Evolutionary conservation across 2,113 vertebrate genomes (phyloP), one percentile per base, ranked within the genome.

Genomic region (Machaerirhynchus nigripectus): DNA sequence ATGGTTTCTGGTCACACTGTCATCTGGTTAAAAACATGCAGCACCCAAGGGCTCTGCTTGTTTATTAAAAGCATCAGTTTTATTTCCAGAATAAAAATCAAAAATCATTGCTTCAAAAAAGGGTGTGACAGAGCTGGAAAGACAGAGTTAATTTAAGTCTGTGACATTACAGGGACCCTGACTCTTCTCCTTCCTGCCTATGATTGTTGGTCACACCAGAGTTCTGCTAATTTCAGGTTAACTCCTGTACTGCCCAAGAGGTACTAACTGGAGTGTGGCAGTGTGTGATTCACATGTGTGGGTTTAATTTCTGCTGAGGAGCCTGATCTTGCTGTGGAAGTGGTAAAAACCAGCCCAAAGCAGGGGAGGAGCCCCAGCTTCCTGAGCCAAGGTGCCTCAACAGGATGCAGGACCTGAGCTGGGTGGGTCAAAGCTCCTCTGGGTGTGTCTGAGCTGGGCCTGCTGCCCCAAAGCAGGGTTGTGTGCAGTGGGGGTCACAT

Each of bases 201-300:
- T 4, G 27, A 15, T 4, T 37, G 20, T 21, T 0, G 0, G 71
- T 63, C 50, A 42, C 37, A 42, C 13, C 35, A 71, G 56, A 49
- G 60, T 12, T 56, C 56, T 60, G 53, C 67, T 73, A 10, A n/a
- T 81, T 42, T 47, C 69, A 59, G 9, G 10, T 0, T 17, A 59
- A 30, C 22, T 57, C 49, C 44, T 60, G n/a, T 14, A 7, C 52
- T 46, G 49, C 28, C 15, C 2, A 4, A 18, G 47, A 20, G 24
- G 33, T 16, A 11, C 30, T 15, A 10, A 27, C 22, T 11, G 65
- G 37, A 18, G 23, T 4, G 1, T 1, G 4, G 27, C 37, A 42
- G 22, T 6, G 7, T 1, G 1, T 1, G 1, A 10, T 2, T 56
- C 44, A 12, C 9, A 1, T 4, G 8, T 15, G 15, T 6, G 30